Conservation (phyloP, 2,113 vertebrate species). For the Lipotes vexillifer region DNA sequence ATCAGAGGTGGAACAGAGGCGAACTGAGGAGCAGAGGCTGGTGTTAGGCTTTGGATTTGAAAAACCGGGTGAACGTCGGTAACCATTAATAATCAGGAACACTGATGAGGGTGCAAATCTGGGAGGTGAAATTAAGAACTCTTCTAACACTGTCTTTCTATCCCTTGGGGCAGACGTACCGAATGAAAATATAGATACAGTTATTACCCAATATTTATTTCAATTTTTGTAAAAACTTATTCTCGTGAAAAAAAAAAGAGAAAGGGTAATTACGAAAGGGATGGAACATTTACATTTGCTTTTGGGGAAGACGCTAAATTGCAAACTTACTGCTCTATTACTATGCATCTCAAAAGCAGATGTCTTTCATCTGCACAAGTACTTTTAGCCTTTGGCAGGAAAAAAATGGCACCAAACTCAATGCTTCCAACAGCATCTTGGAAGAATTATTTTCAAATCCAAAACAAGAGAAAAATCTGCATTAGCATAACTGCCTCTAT, state of each 20-base stretch:
- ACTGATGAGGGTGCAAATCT: accelerated
- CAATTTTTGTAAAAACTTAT: background rate
- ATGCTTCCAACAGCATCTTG: background rate
- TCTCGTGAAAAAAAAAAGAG: background rate
- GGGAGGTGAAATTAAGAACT: background rate
- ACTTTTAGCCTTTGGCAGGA: background rate
- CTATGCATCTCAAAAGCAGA: background rate
- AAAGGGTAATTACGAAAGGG: background rate
- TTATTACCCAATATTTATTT: background rate
- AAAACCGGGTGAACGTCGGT: accelerated
- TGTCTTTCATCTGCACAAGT: background rate
- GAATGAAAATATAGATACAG: background rate
- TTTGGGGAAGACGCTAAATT: background rate
- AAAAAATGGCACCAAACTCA: background rate
- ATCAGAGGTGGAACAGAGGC: background rate
- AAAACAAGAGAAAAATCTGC: slow-evolving; percentile 19
- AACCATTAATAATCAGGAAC: too few relatives aligned
- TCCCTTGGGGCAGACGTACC: background rate
- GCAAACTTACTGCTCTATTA: background rate
- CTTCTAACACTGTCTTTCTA: background rate
- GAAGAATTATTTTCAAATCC: slow-evolving; percentile 22
- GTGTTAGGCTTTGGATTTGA: background rate
- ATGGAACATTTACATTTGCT: background rate
- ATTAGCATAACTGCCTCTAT: background rate
- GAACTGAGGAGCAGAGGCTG: accelerated